phyloP scores from a whole-genome alignment of 2,113 vertebrate species.

The Poeciliopsis prolifica region DNA sequence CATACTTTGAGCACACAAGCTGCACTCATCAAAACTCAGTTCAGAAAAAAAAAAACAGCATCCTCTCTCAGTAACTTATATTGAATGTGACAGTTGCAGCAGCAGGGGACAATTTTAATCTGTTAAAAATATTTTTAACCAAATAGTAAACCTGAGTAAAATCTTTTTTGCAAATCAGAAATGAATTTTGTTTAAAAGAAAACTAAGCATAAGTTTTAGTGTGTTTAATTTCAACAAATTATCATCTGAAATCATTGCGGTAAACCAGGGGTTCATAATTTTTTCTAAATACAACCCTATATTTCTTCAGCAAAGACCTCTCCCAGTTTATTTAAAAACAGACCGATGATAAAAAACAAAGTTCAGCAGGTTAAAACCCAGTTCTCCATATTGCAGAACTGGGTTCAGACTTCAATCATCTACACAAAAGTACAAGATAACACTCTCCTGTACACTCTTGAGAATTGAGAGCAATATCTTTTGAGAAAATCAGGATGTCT shows the following conservation, averaged over 20 bases:
- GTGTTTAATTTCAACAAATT: neutral
- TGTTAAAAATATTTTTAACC: neutral
- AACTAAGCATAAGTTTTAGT: neutral
- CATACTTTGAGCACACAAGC: too few relatives aligned
- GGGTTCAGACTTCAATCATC: conserved; percentile 3
- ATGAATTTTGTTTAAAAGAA: neutral
- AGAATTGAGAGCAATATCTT: conserved; percentile 30
- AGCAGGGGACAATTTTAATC: neutral
- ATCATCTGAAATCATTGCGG: neutral
- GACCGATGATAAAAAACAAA: neutral
- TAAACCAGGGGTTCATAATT: neutral
- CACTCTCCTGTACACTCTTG: neutral
- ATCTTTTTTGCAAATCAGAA: neutral
- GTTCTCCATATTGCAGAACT: conserved; percentile 9
- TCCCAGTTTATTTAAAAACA: neutral
- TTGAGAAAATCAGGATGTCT: conserved; percentile 26
- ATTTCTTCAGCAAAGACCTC: conserved; percentile 1
- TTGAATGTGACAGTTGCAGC: neutral
- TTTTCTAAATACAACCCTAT: neutral
- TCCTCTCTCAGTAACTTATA: neutral
- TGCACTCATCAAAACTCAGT: neutral
- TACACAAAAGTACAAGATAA: conserved; percentile 15
- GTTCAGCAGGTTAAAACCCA: conserved; percentile 5
- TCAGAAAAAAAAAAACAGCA: neutral
- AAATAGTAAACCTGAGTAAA: neutral